These are phyloP conservation scores for Polypterus bichir DNA, from an alignment of 2,113 vertebrate genomes.

Conservation along the genomic window DNA sequence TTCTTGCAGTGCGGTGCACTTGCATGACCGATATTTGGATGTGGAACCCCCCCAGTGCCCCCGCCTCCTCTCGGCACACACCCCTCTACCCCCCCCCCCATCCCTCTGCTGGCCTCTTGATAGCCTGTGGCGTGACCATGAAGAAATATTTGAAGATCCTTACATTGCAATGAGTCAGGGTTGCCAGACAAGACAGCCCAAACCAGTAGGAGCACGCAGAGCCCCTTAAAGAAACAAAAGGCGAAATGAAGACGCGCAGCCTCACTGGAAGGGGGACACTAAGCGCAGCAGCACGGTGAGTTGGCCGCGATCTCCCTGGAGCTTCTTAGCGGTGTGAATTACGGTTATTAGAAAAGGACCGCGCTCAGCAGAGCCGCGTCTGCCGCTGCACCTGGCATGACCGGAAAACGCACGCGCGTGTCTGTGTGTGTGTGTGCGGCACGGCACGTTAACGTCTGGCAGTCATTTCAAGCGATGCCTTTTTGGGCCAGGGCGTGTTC, in stretches of 20 bases:
- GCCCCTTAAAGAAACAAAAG: conserved; percentile 22
- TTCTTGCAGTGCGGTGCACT: conserved; percentile 5
- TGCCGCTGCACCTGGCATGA: too few relatives aligned
- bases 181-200: conserved; percentile 31
- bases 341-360: too few relatives aligned
- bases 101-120: conserved; percentile 42
- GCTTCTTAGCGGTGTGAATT: too few relatives aligned
- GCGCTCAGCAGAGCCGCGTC: too few relatives aligned
- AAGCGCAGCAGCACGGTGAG: too few relatives aligned
- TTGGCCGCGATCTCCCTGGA: too few relatives aligned
- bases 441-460: too few relatives aligned
- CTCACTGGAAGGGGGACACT: too few relatives aligned
- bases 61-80: neutral
- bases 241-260: conserved; percentile 9
- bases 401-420: too few relatives aligned
- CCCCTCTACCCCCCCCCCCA: conserved; percentile 3
- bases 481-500: too few relatives aligned
- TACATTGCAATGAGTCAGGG: conserved; percentile 51
- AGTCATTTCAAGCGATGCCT: too few relatives aligned
- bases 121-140: conserved; percentile 43
- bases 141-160: conserved; percentile 46
- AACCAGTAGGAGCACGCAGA: conserved; percentile 17
- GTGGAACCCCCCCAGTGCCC: neutral
- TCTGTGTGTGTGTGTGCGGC: too few relatives aligned
- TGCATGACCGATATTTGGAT: conserved; percentile 4